Base-by-base conservation (phyloP, 2,113 vertebrate genomes). In the Thamnaconus septentrionalis region DNA sequence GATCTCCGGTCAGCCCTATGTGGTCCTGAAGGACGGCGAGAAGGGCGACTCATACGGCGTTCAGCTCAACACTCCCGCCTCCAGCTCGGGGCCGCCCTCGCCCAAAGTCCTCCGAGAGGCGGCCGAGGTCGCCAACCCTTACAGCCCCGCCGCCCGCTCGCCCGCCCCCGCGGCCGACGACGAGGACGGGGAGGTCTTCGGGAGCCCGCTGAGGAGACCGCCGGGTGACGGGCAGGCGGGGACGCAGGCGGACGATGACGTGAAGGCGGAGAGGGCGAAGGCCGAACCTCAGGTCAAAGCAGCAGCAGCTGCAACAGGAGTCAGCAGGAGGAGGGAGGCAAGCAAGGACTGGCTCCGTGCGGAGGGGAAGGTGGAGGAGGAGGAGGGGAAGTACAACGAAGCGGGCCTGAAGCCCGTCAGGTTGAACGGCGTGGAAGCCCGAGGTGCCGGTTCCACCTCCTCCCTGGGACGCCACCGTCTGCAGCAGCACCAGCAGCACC, bases 1-100 rank as follows among this genome's bases (percentile, higher is more conserved):
- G 57, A 97, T 98, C 5, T 96, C 94, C 0, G 96, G 96, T 3
- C 96, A 98, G 76, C 96, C 96, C 2, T 98, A 97, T 3, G 94
- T 98, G 18, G 95, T 98, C 12, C 91, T 98, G 52, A 95, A 98
- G 79, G 96, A 96, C 0, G 94, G 96, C 0, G 94, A 96, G 64
- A 95, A 96, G 65, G 93, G 94, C 0, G 69, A 94, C 9, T 95
- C 96, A 0, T 96, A 96, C 0, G 96, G 96, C 9, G 95, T 98
- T 51, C 92, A 92, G 62, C 79, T 93, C 1, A 92, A 92, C 58
- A 79, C 48, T 9, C 86, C 78, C 44, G 49, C 55, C 11, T 52
- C 93, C 41, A 63, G 55, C 62, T 82, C 91, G 0, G 90, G 91
- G 12, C 89, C 73, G 50, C 1, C 94, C 53, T 89, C 12, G 71